A percentile compares a stretch with the other conserved stretches of the same genome.
phyloP scores from a whole-genome alignment of 2,797 vertebrate genomes.

The Gallinago solitaria region DNA sequence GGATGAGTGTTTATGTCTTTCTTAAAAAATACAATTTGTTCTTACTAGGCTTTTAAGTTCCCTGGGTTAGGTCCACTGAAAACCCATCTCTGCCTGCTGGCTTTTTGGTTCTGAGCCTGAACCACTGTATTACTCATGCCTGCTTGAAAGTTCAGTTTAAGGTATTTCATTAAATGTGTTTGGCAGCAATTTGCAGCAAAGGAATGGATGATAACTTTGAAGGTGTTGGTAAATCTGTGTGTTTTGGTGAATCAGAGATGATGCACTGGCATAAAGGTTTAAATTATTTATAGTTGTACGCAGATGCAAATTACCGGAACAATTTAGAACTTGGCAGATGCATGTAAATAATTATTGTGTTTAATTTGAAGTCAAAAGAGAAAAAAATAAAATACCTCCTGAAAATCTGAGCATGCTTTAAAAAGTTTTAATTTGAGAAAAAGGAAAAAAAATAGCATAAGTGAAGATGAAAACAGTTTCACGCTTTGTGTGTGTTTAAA shows the following conservation, averaged over 20 bases:
- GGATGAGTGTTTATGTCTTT: not conserved
- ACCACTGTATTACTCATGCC: not conserved
- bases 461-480: not conserved
- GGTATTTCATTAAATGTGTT: not conserved
- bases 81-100: not conserved
- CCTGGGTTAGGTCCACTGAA: not conserved
- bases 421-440: not conserved
- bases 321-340: not conserved
- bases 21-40: not conserved
- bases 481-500: not conserved
- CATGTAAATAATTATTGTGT: not conserved
- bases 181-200: not conserved
- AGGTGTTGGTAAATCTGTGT: slow-evolving; percentile 14
- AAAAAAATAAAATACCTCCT: not conserved
- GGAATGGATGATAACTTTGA: not conserved
- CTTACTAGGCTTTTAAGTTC: not conserved
- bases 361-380: not conserved
- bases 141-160: not conserved
- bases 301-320: not conserved
- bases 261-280: slow-evolving; percentile 30
- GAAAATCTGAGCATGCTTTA: not conserved
- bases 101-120: not conserved
- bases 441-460: not conserved
- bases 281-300: slow-evolving; percentile 31
- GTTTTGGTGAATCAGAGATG: slow-evolving; percentile 49